Evolutionary conservation across 2,888 invertebrate genomes (phyloP).

Genomic region (Heliconius charithonia): DNA sequence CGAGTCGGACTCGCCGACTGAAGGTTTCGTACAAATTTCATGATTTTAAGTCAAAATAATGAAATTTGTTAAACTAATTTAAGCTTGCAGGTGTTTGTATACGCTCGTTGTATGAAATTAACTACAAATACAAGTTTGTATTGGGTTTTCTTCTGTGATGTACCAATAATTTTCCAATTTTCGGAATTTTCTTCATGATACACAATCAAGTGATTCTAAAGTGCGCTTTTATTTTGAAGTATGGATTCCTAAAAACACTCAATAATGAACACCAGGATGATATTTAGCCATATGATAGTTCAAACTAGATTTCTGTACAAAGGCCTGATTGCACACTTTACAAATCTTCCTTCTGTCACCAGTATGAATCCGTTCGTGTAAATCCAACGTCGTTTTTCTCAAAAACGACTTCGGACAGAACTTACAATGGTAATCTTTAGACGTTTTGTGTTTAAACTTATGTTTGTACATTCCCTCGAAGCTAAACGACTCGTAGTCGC

Average conservation of each 20-base stretch:
- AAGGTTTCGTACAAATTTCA: too few relatives aligned
- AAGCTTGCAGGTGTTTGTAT: too few relatives aligned
- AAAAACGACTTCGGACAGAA: slow-evolving; percentile 75
- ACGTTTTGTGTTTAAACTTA: slow-evolving; percentile 71
- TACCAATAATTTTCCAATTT: too few relatives aligned
- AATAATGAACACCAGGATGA: slow-evolving; percentile 71
- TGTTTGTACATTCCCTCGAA: slow-evolving; percentile 66
- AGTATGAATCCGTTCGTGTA: slow-evolving; percentile 61
- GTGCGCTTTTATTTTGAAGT: too few relatives aligned
- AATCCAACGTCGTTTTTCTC: slow-evolving; percentile 61
- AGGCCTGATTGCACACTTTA: slow-evolving; percentile 69
- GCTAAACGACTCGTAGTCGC: slow-evolving; percentile 70
- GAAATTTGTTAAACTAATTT: too few relatives aligned
- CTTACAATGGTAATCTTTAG: slow-evolving; percentile 71
- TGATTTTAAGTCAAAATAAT: too few relatives aligned
- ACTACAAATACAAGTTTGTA: too few relatives aligned
- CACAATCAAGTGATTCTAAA: too few relatives aligned
- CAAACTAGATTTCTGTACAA: slow-evolving; percentile 75
- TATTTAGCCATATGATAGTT: slow-evolving; percentile 77
- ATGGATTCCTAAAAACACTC: slow-evolving; percentile 21
- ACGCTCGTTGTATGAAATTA: too few relatives aligned
- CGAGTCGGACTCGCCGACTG: too few relatives aligned
- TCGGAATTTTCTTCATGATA: too few relatives aligned
- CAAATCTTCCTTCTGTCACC: slow-evolving; percentile 71
- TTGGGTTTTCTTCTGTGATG: too few relatives aligned